phyloP scores from a whole-genome alignment of 2,113 vertebrate species.

The Peromyscus polionotus region DNA sequence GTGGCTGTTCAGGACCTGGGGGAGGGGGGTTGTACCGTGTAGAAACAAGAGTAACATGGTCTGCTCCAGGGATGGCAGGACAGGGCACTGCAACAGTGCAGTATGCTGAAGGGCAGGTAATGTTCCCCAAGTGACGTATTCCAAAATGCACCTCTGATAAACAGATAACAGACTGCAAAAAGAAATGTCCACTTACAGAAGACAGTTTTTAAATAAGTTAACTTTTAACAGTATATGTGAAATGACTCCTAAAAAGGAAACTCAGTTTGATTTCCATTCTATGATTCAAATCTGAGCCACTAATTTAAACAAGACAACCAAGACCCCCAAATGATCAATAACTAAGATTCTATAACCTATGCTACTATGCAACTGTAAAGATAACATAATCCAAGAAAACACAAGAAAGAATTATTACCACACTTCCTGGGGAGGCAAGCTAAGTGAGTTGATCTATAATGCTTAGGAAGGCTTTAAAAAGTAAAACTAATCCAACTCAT shows the following conservation, averaged over 20 bases:
- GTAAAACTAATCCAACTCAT: constrained; percentile 22
- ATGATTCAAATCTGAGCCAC: constrained; percentile 13
- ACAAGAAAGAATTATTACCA: not conserved
- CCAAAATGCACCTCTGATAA: not conserved
- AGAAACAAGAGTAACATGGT: not conserved
- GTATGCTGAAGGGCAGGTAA: not conserved
- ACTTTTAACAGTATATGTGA: constrained; percentile 20
- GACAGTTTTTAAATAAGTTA: not conserved
- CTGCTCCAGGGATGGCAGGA: not conserved
- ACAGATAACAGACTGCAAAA: not conserved
- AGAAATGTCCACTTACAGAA: not conserved
- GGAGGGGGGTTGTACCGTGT: not conserved
- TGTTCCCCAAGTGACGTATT: not conserved
- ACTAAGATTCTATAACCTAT: not conserved
- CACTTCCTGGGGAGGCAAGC: not conserved
- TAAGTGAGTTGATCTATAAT: constrained; percentile 19
- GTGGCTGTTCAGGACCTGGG: not conserved
- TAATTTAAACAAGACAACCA: constrained; percentile 35
- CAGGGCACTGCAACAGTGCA: not conserved
- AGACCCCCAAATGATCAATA: not conserved
- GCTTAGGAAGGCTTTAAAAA: not conserved
- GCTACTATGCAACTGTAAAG: not conserved
- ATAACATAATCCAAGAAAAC: not conserved
- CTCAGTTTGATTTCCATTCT: not conserved
- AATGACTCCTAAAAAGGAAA: constrained; percentile 62